These are phyloP conservation scores for Zoanthus sansibaricus DNA, from an alignment of 92 coral and sea anemone species.

Conservation along the genomic window DNA sequence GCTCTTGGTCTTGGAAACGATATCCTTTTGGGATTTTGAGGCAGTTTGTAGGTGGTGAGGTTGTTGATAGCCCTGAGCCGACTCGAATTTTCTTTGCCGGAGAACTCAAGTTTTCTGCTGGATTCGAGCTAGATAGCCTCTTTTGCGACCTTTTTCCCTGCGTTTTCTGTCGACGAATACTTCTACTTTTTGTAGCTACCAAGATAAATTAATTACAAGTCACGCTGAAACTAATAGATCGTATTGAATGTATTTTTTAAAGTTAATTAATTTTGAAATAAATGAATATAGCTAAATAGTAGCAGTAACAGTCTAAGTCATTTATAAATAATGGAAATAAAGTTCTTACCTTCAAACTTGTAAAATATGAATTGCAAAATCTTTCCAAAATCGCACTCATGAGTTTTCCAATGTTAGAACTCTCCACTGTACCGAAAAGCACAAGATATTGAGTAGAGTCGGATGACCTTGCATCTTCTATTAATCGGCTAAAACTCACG, in stretches of 20 bases:
- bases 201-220: background rate
- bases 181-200: constrained; percentile 49
- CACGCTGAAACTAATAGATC: background rate
- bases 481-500: background rate
- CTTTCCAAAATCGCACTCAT: too few relatives aligned
- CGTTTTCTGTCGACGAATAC: constrained; percentile 35
- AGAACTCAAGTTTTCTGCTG: constrained; percentile 35
- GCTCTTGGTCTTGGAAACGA: constrained; percentile 53
- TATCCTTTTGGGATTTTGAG: constrained; percentile 35
- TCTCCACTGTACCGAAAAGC: too few relatives aligned
- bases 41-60: constrained; percentile 40
- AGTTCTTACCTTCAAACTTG: background rate
- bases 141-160: constrained; percentile 53
- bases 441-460: too few relatives aligned
- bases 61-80: background rate
- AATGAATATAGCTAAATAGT: too few relatives aligned
- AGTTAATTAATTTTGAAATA: too few relatives aligned
- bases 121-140: constrained; percentile 1
- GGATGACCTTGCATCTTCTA: too few relatives aligned
- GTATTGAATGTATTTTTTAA: too few relatives aligned
- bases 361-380: background rate
- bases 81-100: constrained; percentile 54
- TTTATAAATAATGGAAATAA: too few relatives aligned
- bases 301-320: too few relatives aligned
- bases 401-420: too few relatives aligned